Evolutionary conservation across 2,888 invertebrate genomes (phyloP), one percentile per base, ranked within the genome.

Genomic region (Pristionchus exspectatus): DNA sequence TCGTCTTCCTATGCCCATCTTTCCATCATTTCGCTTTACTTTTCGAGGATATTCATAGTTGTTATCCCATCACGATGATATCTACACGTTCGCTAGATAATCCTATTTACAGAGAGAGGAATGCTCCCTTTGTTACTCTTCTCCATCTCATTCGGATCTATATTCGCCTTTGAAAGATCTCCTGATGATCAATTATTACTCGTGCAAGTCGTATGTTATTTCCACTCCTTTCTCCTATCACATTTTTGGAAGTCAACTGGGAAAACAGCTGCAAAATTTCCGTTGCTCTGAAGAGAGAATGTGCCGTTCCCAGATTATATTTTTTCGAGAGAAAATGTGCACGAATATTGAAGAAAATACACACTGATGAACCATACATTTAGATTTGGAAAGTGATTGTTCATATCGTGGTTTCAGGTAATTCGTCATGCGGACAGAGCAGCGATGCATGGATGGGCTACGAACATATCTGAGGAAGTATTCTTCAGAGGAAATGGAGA

Each of bases 351-450:
- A 21, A 27, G 24, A n/a, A n/a, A 24, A 0, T 27, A 24, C n/a
- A 27, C n/a, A 2, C 27, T 9, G n/a, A 27, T n/a, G 5, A 66
- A 27, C 24, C 1, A 4, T 5, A 63, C 1, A 63, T 24, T 63
- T 5, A 63, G 63, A 63, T 24, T 63, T 63, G 21, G 63, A 18
- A 63, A n/a, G 21, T 63, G 63, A n/a, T 14, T 63, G 63, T 4
- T 9, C 3, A 1, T 63, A n/a, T 5, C n/a, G 27, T 50, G 10
- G 1, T n/a, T 33, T 54, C 74, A 88, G 87, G 87, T 88, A 33
- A 88, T 88, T 74, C 87, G 87, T 10, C 87, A 88, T 56, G 87
- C 87, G n/a, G 87, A 88, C 74, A 59, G 87, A 56, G 72, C 87
- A 18, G 27, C 54, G 16, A 88, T 74, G 72, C 38, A 33, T 54